Evolutionary conservation across 2,888 invertebrate species (phyloP), one percentile per base, ranked within the genome.

Genomic region (Sphaerophoria taeniata): DNA sequence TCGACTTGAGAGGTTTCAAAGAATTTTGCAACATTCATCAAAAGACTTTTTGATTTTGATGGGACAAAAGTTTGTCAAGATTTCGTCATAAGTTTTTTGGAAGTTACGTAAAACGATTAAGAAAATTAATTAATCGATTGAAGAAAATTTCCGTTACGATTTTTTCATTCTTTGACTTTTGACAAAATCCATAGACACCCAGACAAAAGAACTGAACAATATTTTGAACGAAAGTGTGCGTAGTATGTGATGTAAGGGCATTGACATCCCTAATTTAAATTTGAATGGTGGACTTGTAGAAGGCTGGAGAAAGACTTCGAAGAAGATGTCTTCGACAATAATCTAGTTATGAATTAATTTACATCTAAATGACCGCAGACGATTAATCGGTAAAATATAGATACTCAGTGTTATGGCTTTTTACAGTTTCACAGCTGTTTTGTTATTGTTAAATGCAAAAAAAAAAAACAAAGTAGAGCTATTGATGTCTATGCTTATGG

Each of bases 181-280:
- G 24, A 24, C 24, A 24, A 53, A 53, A 39, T 39, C 36, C 3
- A 3, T 5, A 36, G 6, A 39, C 9, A 56, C 49, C 34, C n/a
- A 16, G 71, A 81, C 60, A 60, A 65, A 49, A 5, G 33, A 33
- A 16, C 24, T 24, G 24, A 65, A 72, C 24, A 16, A 70, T 55
- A 39, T 60, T 77, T 71, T 77, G 51, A 60, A 69, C 70, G 74
- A 76, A 49, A 55, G 76, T 43, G 56, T 77, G 55, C 63, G 39
- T 51, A 0, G 51, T 9, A n/a, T 53, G 65, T 65, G 67, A 67
- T 67, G 67, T 67, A 67, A 67, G 67, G 67, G 67, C 67, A 67
- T n/a, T 53, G 67, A 67, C 67, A 53, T 67, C 53, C 7, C 67
- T 51, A 9, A 67, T 67, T 67, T 67, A 53, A 67, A 67, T 67